Conservation (phyloP, 2,113 vertebrate species). For the Actenoides hombroni region DNA sequence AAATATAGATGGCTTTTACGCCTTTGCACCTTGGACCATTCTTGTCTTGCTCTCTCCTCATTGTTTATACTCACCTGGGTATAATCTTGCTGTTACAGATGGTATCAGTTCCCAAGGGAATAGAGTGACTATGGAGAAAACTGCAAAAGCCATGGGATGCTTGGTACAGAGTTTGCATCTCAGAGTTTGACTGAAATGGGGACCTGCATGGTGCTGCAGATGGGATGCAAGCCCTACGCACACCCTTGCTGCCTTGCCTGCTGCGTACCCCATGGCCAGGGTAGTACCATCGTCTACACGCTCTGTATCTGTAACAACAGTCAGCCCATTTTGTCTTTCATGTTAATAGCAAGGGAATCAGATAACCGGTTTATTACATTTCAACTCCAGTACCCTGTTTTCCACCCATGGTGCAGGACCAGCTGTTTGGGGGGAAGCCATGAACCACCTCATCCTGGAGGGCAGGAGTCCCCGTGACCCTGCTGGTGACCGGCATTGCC, state of each 20-base stretch:
- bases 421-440: not conserved
- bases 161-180: not conserved
- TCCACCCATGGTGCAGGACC: not conserved
- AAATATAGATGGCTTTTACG: not conserved
- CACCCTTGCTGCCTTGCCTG: not conserved
- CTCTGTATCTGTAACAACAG: not conserved
- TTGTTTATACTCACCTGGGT: not conserved
- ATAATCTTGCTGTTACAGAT: not conserved
- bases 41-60: not conserved
- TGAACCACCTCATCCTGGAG: not conserved
- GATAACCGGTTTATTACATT: not conserved
- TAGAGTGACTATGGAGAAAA: not conserved
- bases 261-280: rapidly evolving
- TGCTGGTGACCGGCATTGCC: not conserved
- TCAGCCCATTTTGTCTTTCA: not conserved
- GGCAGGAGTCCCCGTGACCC: not conserved
- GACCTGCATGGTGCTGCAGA: not conserved
- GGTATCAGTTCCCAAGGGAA: not conserved
- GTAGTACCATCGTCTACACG: rapidly evolving
- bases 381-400: not conserved
- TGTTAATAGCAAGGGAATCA: not conserved
- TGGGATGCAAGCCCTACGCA: not conserved
- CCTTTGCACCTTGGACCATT: not conserved
- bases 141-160: not conserved
- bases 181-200: not conserved